Base-by-base conservation (phyloP, 1,140 invertebrate genomes). In the Anadara kagoshimensis region DNA sequence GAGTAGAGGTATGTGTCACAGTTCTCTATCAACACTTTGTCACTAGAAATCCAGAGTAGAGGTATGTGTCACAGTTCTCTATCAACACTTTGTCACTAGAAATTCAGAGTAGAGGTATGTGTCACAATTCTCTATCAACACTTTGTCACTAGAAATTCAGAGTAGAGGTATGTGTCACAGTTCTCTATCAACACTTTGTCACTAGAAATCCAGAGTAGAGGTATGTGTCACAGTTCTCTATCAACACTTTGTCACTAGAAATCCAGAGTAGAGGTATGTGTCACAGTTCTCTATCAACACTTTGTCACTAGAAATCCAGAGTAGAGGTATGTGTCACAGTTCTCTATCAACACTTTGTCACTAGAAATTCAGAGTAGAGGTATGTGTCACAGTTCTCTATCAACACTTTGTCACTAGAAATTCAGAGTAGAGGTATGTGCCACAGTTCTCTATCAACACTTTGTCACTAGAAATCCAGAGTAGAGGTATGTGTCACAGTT, bases 121-220 rank as follows among this genome's bases (percentile, higher is more conserved):
- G 87, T 90, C 96, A 56, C 95, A 97, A 87, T 97, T 98, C 88
- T 93, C 93, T 1, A 93, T 98, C 78, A 94, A 96, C 81, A 94
- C 95, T 82, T 92, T 97, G 91, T 94, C 95, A 0, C 91, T 97
- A 7, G 96, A 97, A 90, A 92, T 92, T 5, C 87, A 90, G 56
- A 90, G 89, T 71, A 78, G 86, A 86, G 89, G 88, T 89, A 81
- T n/a, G n/a, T 96, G 87, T 90, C 96, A 56, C 95, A 97, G 87
- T 97, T 98, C 88, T 93, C 93, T 1, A 93, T 98, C 78, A 94
- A 96, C 81, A 94, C 95, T 82, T 92, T 97, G 91, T 94, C 95
- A 0, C 91, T 97, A 7, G 96, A 97, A 90, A 92, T 92, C 3
- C 87, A 90, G 56, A 90, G 89, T 71, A 78, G 86, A 86, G 89